Evolutionary conservation across 2,113 vertebrate genomes (phyloP).

Genomic region (Pseudorectes ferrugineus): DNA sequence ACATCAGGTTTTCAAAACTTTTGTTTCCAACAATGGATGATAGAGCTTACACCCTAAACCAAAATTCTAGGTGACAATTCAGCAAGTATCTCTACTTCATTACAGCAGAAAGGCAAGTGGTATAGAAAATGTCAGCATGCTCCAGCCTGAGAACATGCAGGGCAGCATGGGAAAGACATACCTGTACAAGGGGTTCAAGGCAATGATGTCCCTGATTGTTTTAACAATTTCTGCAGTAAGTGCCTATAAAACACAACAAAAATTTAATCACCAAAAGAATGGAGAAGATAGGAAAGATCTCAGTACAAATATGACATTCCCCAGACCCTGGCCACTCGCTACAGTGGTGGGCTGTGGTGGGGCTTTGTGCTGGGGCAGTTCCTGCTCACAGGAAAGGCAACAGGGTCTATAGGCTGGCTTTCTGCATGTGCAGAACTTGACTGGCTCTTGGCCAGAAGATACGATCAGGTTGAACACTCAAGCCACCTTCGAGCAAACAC

Average conservation of each 20-base stretch:
- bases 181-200: slow-evolving; percentile 95
- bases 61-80: neutral
- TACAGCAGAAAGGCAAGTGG: neutral
- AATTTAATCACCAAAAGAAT: neutral
- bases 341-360: too few relatives aligned
- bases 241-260: slow-evolving; percentile 71
- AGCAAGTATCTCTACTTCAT: neutral
- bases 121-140: neutral
- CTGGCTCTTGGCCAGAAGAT: neutral
- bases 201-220: slow-evolving; percentile 97
- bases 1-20: neutral
- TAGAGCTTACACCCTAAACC: neutral
- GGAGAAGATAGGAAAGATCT: neutral
- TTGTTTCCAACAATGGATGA: neutral
- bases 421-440: neutral
- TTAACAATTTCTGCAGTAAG: slow-evolving; percentile 98
- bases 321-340: neutral
- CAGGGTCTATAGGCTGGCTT: neutral
- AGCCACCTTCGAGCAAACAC: neutral
- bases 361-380: neutral
- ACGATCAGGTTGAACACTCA: rapidly evolving
- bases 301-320: neutral
- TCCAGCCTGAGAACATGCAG: neutral
- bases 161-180: neutral
- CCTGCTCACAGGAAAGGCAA: neutral